Evolutionary conservation across 2,797 vertebrate genomes (phyloP).

Genomic region (Pipistrellus pipistrellus): DNA sequence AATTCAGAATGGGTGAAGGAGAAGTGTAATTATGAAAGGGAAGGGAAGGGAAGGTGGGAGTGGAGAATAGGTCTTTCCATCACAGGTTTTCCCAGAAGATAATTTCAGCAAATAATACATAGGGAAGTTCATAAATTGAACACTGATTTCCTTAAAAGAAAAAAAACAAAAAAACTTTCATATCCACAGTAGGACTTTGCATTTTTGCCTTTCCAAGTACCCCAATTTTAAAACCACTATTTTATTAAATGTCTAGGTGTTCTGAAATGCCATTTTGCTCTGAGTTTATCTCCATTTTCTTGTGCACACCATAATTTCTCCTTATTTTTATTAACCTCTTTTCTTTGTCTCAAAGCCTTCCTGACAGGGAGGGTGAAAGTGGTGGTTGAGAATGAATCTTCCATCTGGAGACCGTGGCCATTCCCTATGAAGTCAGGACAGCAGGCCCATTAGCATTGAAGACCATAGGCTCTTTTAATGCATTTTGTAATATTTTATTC

Average conservation of each 20-base stretch:
- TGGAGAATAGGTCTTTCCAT: neutral
- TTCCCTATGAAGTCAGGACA: neutral
- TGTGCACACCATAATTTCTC: neutral
- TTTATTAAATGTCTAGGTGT: neutral
- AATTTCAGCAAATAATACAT: neutral
- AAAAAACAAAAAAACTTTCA: neutral
- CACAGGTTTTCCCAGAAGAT: constrained; percentile 30
- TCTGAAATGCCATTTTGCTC: neutral
- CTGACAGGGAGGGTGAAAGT: neutral
- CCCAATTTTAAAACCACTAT: neutral
- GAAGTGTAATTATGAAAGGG: neutral
- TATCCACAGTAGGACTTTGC: neutral
- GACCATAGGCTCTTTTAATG: neutral
- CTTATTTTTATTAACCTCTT: neutral
- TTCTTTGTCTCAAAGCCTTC: constrained; percentile 9
- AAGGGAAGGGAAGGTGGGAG: neutral
- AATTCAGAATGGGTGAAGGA: constrained; percentile 1
- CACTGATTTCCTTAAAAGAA: neutral
- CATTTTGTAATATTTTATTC: constrained; percentile 30
- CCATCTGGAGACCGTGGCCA: too few species aligned
- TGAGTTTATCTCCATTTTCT: neutral
- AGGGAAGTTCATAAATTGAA: neutral
- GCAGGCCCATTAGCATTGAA: neutral
- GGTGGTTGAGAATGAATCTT: neutral
- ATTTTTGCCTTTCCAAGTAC: neutral